Base-by-base conservation (phyloP, 2,888 invertebrate species). In the Lepidocyrtinus sp. region DNA sequence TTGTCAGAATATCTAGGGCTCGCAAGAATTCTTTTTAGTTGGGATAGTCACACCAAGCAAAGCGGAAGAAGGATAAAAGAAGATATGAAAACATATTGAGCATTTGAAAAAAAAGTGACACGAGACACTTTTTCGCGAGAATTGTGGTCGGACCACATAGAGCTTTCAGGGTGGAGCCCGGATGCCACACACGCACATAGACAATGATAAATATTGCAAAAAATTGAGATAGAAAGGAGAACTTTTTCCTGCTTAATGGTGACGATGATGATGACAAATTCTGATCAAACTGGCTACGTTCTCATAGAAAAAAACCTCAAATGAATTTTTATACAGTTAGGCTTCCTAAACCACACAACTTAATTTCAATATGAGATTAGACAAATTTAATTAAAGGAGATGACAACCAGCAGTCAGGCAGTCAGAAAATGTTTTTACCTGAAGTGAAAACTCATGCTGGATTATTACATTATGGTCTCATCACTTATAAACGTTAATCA, bases 151-250 rank as follows among this genome's bases (percentile, higher is more conserved):
- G 68, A 69, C 69, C 69, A 69, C 69, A 75, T 75, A 45, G 15
- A 62, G 36, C 36, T 21, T 59, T 63, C 36, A 55, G 71, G 77
- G 71, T 77, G 77, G 70, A 77, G 77, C 50, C 71, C 77, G 55
- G 27, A 68, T 75, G 62, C 76, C 70, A 69, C 19, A 64, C 46
- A 24, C 64, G 27, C 63, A 55, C 22, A 21, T 1, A 63, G 76
- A 76, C 76, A 76, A 69, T 76, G 76, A 76, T 70, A 76, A 76
- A 76, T 76, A 70, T 75, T 24, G 75, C 61, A 61, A 75, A 75
- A 75, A 26, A 7, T 9, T 12, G n/a, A 25, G 61, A 61, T 24
- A 24, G 24, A 5, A 5, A 5, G 61, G 21, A 22, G 22, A 26
- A 27, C 12, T n/a, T 50, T 50, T 50, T 12, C 50, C 36, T 36